Evolutionary conservation across 2,888 invertebrate species (phyloP).

Genomic region (Plusia festucae): DNA sequence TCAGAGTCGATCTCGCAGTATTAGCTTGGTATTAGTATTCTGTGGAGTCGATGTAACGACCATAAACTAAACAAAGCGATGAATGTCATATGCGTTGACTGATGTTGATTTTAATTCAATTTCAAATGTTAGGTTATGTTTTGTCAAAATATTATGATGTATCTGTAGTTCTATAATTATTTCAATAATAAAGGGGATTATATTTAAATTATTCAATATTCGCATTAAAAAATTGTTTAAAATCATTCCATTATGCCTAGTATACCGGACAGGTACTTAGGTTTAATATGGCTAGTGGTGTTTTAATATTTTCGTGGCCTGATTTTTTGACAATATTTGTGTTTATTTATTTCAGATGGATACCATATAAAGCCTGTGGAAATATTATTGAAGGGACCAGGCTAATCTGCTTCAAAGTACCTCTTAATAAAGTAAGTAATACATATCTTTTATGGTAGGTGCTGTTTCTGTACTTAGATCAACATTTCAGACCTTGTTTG

Average conservation of each 20-base stretch:
- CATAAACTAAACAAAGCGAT: neutral
- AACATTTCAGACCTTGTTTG: neutral
- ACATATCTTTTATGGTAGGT: neutral
- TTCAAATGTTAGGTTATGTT: conserved; percentile 28
- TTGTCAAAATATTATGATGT: conserved; percentile 6
- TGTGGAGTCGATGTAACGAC: neutral
- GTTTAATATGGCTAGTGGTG: conserved; percentile 3
- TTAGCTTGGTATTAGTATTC: no score
- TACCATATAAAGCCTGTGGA: conserved; percentile 90
- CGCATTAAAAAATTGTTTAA: neutral
- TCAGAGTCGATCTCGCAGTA: no score
- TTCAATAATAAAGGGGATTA: neutral
- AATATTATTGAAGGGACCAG: conserved; percentile 91
- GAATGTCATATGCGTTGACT: neutral
- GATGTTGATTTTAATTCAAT: no score
- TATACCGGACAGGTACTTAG: conserved; percentile 76
- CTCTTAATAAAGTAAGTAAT: conserved; percentile 83
- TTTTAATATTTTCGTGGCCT: neutral
- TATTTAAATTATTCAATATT: neutral
- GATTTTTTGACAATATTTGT: neutral
- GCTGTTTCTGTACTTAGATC: neutral
- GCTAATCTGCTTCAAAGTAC: conserved; percentile 94
- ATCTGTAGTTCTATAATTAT: no score
- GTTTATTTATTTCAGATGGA: conserved; percentile 88
- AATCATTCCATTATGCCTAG: conserved; percentile 52